Conservation (phyloP, 2,797 vertebrate genomes). For the Syngnathus acus region DNA sequence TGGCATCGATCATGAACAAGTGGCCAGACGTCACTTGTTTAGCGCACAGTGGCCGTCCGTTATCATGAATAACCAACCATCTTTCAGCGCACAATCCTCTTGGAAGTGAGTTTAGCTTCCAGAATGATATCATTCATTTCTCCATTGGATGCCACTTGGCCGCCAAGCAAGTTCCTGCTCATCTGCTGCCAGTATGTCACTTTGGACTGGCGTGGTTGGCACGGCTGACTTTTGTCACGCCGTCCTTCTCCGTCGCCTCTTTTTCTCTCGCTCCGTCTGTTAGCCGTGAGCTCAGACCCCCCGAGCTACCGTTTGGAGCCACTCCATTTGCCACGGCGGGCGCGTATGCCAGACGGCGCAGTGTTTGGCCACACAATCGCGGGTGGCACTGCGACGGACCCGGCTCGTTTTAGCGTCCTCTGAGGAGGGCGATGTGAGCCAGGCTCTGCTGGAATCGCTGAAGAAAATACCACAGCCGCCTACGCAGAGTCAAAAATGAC, state of each 20-base stretch:
- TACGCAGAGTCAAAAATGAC: background rate
- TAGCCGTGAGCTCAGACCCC: slow-evolving; percentile 43
- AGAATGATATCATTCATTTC: slow-evolving; percentile 53
- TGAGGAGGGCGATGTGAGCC: slow-evolving; percentile 30
- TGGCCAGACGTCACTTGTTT: background rate
- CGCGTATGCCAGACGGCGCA: slow-evolving; percentile 50
- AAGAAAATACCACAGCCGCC: background rate
- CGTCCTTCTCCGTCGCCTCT: slow-evolving; percentile 18
- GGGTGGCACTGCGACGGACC: slow-evolving; percentile 46
- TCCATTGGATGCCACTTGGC: slow-evolving; percentile 52
- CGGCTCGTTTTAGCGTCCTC: slow-evolving; percentile 34
- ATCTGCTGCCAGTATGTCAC: slow-evolving; percentile 63
- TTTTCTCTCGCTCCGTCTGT: slow-evolving; percentile 29
- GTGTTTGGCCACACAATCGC: slow-evolving; percentile 23
- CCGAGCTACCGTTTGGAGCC: slow-evolving; percentile 41
- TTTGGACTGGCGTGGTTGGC: slow-evolving; percentile 49
- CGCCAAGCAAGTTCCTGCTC: slow-evolving; percentile 50
- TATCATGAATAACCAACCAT: too few relatives aligned
- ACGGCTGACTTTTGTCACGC: slow-evolving; percentile 35
- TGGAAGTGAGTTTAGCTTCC: slow-evolving; percentile 20
- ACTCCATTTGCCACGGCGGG: slow-evolving; percentile 37
- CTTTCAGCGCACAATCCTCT: background rate
- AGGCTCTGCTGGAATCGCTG: background rate
- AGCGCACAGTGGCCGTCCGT: background rate
- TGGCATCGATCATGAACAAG: background rate